A percentile compares a stretch with the other conserved stretches of the same genome.
phyloP scores from a whole-genome alignment of 2,888 invertebrate genomes.

The Mythimna impura region DNA sequence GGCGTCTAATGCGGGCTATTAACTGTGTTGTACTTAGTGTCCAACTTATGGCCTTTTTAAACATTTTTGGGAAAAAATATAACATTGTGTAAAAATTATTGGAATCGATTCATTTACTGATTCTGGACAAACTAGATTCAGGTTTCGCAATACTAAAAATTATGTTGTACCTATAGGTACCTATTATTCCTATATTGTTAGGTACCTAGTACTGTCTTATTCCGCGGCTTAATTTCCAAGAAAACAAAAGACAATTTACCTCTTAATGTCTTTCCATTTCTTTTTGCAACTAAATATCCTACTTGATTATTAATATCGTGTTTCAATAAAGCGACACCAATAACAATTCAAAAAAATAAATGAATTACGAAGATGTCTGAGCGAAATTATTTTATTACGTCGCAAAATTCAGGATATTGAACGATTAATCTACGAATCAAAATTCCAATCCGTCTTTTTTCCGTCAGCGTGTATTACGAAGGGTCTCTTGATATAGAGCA shows the following conservation, averaged over 20 bases:
- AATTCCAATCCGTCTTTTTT: slow-evolving; percentile 55
- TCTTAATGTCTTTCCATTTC: no score
- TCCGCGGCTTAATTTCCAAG: neutral
- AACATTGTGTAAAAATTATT: no score
- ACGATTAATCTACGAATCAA: slow-evolving; percentile 51
- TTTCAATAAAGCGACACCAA: slow-evolving; percentile 11
- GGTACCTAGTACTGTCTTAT: no score
- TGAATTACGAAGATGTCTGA: slow-evolving; percentile 24
- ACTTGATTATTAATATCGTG: slow-evolving; percentile 3
- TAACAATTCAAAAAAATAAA: slow-evolving; percentile 22
- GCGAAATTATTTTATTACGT: slow-evolving; percentile 46
- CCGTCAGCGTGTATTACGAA: slow-evolving; percentile 42
- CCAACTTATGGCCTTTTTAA: no score
- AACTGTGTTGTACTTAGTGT: no score
- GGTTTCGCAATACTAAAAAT: no score
- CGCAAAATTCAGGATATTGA: slow-evolving; percentile 50
- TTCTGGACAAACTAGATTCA: no score
- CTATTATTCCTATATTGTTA: no score
- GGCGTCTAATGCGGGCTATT: no score
- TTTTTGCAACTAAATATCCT: neutral
- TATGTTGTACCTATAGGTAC: no score
- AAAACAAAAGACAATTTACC: neutral
- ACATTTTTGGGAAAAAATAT: no score
- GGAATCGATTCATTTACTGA: no score
- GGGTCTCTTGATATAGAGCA: slow-evolving; percentile 22